Conservation (phyloP, 2,797 vertebrate genomes). For the Leuciscus waleckii region DNA sequence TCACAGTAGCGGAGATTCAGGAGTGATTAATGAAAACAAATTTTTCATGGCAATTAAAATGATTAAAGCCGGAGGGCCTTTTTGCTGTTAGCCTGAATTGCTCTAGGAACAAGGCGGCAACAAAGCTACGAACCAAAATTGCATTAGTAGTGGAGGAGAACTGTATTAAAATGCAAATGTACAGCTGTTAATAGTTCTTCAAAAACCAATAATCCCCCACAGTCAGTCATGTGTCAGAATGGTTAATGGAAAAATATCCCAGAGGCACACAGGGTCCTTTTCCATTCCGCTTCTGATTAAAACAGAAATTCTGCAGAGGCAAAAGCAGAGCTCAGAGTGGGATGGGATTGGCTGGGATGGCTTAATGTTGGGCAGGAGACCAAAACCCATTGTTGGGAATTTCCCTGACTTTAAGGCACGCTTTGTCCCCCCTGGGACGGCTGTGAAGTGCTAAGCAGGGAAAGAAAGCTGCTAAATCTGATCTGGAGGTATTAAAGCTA, state of each 20-base stretch:
- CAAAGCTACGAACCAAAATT: slow-evolving; percentile 95
- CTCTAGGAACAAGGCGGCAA: slow-evolving; percentile 89
- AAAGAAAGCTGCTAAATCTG: slow-evolving; percentile 59
- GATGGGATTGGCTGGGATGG: slow-evolving; percentile 65
- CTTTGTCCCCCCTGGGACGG: slow-evolving; percentile 60
- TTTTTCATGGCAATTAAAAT: slow-evolving; percentile 82
- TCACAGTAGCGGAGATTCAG: slow-evolving; percentile 69
- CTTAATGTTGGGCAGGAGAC: slow-evolving; percentile 69
- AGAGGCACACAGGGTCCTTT: slow-evolving; percentile 90
- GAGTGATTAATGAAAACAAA: slow-evolving; percentile 79
- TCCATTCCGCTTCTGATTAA: slow-evolving; percentile 97
- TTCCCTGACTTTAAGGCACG: slow-evolving; percentile 64
- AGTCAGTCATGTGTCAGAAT: slow-evolving; percentile 99
- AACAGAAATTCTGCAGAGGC: slow-evolving; percentile 84
- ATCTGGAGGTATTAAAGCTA: slow-evolving; percentile 65
- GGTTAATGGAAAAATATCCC: slow-evolving; percentile 99
- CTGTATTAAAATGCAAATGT: slow-evolving; percentile 99
- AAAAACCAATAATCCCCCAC: slow-evolving; percentile 99
- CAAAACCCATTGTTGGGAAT: slow-evolving; percentile 71
- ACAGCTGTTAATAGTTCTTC: slow-evolving; percentile 99
- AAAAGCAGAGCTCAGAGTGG: slow-evolving; percentile 62
- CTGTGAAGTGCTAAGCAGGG: slow-evolving; percentile 58
- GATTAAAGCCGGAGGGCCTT: slow-evolving; percentile 76
- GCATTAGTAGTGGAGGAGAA: slow-evolving; percentile 95
- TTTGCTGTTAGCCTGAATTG: slow-evolving; percentile 78